Conservation (phyloP, 2,113 vertebrate genomes). For the Notiomystis cincta region DNA sequence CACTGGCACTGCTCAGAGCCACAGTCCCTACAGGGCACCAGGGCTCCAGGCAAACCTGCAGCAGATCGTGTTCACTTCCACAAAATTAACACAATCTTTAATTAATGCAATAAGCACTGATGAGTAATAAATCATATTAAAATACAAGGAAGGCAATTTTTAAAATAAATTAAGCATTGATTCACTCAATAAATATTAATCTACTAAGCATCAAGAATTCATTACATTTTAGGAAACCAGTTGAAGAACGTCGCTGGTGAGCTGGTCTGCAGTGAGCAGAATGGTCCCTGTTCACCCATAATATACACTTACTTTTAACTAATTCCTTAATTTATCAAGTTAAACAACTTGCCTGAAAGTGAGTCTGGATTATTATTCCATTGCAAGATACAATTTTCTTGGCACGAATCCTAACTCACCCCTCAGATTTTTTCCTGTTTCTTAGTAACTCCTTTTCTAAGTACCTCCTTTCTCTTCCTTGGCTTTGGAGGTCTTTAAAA, state of each 20-base stretch:
- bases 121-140: slow-evolving; percentile 63
- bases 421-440: not conserved
- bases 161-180: slow-evolving; percentile 63
- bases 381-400: not conserved
- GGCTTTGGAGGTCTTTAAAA: slow-evolving; percentile 29
- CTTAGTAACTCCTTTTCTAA: not conserved
- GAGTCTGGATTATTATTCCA: not conserved
- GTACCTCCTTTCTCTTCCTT: not conserved
- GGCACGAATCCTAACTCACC: not conserved
- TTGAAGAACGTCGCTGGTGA: not conserved
- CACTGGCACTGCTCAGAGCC: not conserved
- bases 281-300: slow-evolving; percentile 32
- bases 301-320: slow-evolving; percentile 41
- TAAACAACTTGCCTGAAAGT: slow-evolving; percentile 21
- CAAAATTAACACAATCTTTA: slow-evolving; percentile 54
- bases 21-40: not conserved
- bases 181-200: slow-evolving; percentile 65
- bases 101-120: slow-evolving; percentile 58
- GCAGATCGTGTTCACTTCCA: not conserved
- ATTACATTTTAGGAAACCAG: slow-evolving; percentile 23
- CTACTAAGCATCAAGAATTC: slow-evolving; percentile 42
- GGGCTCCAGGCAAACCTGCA: not conserved
- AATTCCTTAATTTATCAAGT: slow-evolving; percentile 38
- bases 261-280: not conserved
- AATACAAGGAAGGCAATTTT: slow-evolving; percentile 56